phyloP scores from a whole-genome alignment of 1,140 invertebrate species.

The Drosophila aff. region DNA sequence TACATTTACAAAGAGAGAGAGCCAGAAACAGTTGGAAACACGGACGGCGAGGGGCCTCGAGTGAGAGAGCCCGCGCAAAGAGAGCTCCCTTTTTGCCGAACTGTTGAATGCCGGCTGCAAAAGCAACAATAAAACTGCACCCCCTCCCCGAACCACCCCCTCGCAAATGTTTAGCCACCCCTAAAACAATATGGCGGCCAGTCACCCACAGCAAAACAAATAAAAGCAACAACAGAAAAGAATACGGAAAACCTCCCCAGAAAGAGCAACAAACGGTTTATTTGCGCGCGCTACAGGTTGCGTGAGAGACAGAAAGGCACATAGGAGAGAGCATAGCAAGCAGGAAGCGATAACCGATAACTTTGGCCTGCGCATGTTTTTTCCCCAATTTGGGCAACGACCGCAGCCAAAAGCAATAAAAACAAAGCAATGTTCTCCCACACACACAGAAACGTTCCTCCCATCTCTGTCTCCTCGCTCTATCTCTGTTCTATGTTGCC shows the following conservation, averaged over 20 bases:
- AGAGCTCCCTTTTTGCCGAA: slow-evolving; percentile 62
- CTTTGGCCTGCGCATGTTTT: slow-evolving; percentile 62
- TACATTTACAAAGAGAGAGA: slow-evolving; percentile 42
- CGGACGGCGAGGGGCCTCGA: not conserved
- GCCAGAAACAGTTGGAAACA: not conserved
- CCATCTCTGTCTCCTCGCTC: slow-evolving; percentile 6
- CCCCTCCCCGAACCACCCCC: slow-evolving; percentile 4
- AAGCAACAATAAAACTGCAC: slow-evolving; percentile 37
- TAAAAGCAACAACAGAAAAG: slow-evolving; percentile 37
- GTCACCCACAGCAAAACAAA: slow-evolving; percentile 34
- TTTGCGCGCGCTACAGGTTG: slow-evolving; percentile 58
- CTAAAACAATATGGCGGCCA: slow-evolving; percentile 78
- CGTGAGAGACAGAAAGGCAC: slow-evolving; percentile 35
- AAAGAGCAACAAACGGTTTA: slow-evolving; percentile 58
- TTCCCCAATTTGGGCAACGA: slow-evolving; percentile 71
- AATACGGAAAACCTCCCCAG: slow-evolving; percentile 26
- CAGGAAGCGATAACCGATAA: slow-evolving; percentile 68
- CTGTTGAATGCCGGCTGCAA: slow-evolving; percentile 79
- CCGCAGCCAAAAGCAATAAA: slow-evolving; percentile 60
- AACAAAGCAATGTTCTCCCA: slow-evolving; percentile 46
- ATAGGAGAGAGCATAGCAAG: slow-evolving; percentile 24
- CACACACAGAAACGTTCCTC: slow-evolving; percentile 6
- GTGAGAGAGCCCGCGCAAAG: slow-evolving; percentile 17
- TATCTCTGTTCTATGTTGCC: slow-evolving; percentile 47
- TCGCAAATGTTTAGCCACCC: slow-evolving; percentile 53